Evolutionary conservation across 2,113 vertebrate species (phyloP), one percentile per base, ranked within the genome.

Genomic region (Melanotaenia duboulayi): DNA sequence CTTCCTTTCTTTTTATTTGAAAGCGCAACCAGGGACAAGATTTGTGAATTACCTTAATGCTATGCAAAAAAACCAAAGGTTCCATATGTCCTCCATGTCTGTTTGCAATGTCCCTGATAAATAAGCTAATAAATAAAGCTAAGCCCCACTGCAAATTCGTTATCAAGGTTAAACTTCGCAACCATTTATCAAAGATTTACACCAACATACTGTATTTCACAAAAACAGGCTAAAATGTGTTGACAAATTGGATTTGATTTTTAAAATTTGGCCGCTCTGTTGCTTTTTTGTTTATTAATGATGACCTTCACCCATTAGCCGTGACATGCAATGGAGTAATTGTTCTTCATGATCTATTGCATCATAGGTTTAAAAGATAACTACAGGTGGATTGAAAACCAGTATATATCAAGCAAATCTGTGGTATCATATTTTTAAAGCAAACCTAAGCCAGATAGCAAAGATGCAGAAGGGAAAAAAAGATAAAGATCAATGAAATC

Each of bases 161-260:
- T 28, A 64, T 28, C 64, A 54, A 51, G 16, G 62, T 50, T 25
- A 20, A 40, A 40, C 39, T 40, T 40, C 28, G 52, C 16, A 13
- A n/a, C 61, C 40, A 74, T 87, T 84, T 80, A 37, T 85, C 74
- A 80, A 60, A 76, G 25, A 72, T 65, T 20, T 74, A 40, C 59
- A 52, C 67, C 67, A 35, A 62, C 65, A 58, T 4, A 50, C 44
- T 62, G 61, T 44, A 32, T 58, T 52, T 58, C 52, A 74, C 63
- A 64, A 40, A 49, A 65, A 57, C 10, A 49, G 37, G 32, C 71
- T 76, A 68, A 66, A 87, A 85, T 24, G 19, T 72, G 58, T 48
- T 74, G n/a, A n/a, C n/a, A n/a, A n/a, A n/a, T n/a, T n/a, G n/a
- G n/a, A n/a, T n/a, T n/a, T n/a, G n/a, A n/a, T n/a, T n/a, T n/a